Evolutionary conservation across 1,140 invertebrate genomes (phyloP).

Genomic region (Sycophaga agraensis): DNA sequence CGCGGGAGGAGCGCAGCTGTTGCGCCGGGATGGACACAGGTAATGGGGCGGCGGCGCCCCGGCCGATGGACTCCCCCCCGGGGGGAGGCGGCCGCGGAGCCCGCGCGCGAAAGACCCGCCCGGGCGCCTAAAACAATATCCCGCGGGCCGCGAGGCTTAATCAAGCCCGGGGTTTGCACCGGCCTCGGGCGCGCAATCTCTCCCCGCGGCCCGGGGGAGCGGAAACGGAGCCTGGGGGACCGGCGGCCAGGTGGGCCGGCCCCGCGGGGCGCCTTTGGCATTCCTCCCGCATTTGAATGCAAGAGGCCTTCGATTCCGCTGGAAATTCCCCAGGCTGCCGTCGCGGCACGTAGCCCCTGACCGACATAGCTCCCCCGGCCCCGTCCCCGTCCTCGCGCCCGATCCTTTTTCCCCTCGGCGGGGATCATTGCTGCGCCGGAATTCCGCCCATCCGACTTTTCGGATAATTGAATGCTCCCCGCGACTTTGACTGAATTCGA

Average conservation of each 20-base stretch:
- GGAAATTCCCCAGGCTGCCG: conserved; percentile 28
- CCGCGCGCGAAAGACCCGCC: too few species aligned
- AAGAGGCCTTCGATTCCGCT: conserved; percentile 32
- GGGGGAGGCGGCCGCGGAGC: conserved; percentile 1
- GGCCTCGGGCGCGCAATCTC: too few species aligned
- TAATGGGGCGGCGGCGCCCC: conserved; percentile 18
- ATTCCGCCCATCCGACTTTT: too few species aligned
- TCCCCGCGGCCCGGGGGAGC: background rate
- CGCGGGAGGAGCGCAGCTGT: background rate
- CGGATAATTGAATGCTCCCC: too few species aligned
- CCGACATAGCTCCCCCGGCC: too few species aligned
- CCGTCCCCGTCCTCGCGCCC: too few species aligned
- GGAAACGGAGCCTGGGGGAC: background rate
- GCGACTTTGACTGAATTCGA: too few species aligned
- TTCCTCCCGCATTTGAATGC: conserved; percentile 32
- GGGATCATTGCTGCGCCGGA: too few species aligned
- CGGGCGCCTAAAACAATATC: too few species aligned
- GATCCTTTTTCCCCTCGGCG: too few species aligned
- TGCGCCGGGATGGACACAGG: background rate
- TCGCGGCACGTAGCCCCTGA: conserved; percentile 16
- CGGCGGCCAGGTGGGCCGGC: background rate
- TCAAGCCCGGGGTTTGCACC: too few species aligned
- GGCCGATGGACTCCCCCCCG: background rate
- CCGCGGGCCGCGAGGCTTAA: too few species aligned
- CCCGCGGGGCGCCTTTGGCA: background rate